Evolutionary conservation across 2,113 vertebrate genomes (phyloP), one percentile per base, ranked within the genome.

Genomic region (Gymnogyps californianus): DNA sequence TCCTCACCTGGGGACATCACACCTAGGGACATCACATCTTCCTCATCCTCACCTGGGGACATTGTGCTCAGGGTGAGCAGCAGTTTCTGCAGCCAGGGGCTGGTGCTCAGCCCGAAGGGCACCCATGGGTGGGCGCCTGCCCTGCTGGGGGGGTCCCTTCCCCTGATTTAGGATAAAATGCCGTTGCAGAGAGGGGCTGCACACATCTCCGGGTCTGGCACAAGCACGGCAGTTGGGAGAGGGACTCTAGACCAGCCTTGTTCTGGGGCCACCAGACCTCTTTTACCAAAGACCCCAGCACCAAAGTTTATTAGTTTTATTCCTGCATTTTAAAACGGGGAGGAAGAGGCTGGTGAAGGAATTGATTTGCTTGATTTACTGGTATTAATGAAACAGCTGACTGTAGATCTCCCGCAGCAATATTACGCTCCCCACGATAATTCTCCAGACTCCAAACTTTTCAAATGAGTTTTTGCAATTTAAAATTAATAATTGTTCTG

Each of bases 401-500:
- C 92, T 77, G 0, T 20, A 12, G 76, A 47, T 9, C 76, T 94
- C 95, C 92, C 6, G 1, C 92, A 75, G 95, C 86, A 57, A 40
- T 3, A 11, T 57, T 42, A 20, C 22, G 0, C 76, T 93, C 52
- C 94, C 87, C 14, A 1, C 7, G 11, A 10, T 2, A 74, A 96
- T 47, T 25, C 97, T 95, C 96, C 95, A 90, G 97, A 4, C 96
- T 90, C 95, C 91, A 78, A 97, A 97, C 94, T 97, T 96, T 94
- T 34, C 93, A 80, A 96, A 96, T 86, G 95, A 97, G 94, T 90
- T 94, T 93, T 85, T 59, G 74, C 95, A 95, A 66, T 94, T 96
- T 93, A 66, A 96, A 96, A 97, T 97, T 96, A 97, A 96, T 96
- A 97, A 97, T 97, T 96, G 95, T 86, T 96, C 96, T 81, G 96